Percentiles rank a stretch among this genome's conserved stretches.
Conservation (phyloP, 2,888 invertebrate species). For the Sminthurides aquaticus region DNA sequence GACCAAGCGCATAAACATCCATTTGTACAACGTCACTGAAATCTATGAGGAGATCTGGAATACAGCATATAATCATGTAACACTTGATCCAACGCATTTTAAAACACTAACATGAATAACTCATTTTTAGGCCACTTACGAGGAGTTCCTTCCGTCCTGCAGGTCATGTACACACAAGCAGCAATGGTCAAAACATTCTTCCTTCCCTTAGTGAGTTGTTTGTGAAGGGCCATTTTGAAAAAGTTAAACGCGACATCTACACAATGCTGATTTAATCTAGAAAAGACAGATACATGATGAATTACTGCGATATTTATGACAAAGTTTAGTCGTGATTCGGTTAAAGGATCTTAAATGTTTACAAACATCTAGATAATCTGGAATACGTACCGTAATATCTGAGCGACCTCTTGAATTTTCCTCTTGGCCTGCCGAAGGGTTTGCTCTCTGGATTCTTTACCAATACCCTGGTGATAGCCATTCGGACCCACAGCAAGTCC, state of each 20-base stretch:
- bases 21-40: conserved; percentile 96
- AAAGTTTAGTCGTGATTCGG: conserved; percentile 2
- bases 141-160: conserved; percentile 86
- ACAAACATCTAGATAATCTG: too few species aligned
- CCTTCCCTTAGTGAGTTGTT: conserved; percentile 82
- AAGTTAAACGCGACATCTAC: conserved; percentile 89
- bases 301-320: not conserved
- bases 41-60: conserved; percentile 82
- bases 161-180: conserved; percentile 95
- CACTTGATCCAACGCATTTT: conserved; percentile 43
- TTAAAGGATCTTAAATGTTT: not conserved
- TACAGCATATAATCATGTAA: conserved; percentile 19
- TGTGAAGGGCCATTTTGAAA: conserved; percentile 79
- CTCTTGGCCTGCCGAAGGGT: conserved; percentile 80
- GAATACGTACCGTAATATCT: conserved; percentile 67
- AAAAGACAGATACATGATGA: not conserved
- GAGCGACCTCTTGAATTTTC: conserved; percentile 76
- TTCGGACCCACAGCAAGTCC: conserved; percentile 64
- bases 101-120: conserved; percentile 28
- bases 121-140: conserved; percentile 54
- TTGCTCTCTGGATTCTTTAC: conserved; percentile 84
- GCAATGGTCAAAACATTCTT: conserved; percentile 85
- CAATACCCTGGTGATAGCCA: conserved; percentile 65
- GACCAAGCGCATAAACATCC: conserved; percentile 89
- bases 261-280: conserved; percentile 74